Percentiles rank a stretch among this genome's conserved stretches.
Evolutionary conservation across 53 echinoderm and acorn worm species (phyloP).

Genomic region (Apostichopus leukothele): DNA sequence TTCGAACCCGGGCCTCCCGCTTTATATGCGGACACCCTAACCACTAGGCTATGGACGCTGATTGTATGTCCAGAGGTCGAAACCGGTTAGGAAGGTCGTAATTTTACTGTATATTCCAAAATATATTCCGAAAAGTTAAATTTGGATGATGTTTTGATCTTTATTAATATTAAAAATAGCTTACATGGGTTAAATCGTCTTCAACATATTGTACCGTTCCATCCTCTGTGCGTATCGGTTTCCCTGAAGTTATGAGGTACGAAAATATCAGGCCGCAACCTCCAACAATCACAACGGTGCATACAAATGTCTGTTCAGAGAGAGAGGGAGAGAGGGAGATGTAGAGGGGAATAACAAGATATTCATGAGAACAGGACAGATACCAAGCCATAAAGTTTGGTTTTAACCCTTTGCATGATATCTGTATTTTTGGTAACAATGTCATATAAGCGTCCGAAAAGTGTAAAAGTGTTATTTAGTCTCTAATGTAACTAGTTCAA

Average conservation of each 20-base stretch:
- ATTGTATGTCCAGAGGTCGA: no score
- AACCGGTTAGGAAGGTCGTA: no score
- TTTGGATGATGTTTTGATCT: background rate
- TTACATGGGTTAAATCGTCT: slow-evolving; percentile 64
- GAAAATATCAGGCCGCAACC: slow-evolving; percentile 81
- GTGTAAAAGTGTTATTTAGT: no score
- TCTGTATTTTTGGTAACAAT: background rate
- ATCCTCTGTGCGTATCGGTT: slow-evolving; percentile 41
- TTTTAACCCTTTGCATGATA: background rate
- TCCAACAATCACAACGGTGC: slow-evolving; percentile 54
- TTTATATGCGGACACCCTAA: no score
- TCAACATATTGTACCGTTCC: slow-evolving; percentile 66
- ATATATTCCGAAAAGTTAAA: background rate
- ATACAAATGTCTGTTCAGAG: slow-evolving; percentile 60
- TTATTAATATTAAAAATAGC: background rate
- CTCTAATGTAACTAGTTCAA: no score
- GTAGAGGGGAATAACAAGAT: no score
- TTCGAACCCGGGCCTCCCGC: no score
- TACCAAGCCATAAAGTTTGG: background rate
- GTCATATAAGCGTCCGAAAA: no score
- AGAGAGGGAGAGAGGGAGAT: no score
- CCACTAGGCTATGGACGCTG: no score
- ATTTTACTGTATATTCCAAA: background rate
- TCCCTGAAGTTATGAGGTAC: slow-evolving; percentile 76
- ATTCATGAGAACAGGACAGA: no score